Evolutionary conservation across 2,113 vertebrate species (phyloP).

Genomic region (Tachysurus vachellii): DNA sequence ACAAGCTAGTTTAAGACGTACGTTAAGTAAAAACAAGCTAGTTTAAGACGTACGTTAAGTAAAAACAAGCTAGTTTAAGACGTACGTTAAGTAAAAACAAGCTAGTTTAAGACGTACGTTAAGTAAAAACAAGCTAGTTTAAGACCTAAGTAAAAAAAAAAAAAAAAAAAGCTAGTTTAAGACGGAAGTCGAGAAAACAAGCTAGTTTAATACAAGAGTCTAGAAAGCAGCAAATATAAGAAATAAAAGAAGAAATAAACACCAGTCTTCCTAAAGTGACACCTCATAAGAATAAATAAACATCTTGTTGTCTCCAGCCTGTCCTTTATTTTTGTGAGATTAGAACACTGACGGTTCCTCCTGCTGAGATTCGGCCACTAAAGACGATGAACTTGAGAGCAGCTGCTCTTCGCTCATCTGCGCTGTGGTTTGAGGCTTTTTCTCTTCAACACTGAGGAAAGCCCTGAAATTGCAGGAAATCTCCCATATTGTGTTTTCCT

Average conservation of each 20-base stretch:
- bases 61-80: too few species aligned
- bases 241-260: neutral
- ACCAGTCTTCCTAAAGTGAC: neutral
- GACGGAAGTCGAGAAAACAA: too few species aligned
- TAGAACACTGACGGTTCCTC: neutral
- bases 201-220: neutral
- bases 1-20: too few species aligned
- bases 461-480: neutral
- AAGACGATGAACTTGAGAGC: slow-evolving; percentile 24
- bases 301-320: neutral
- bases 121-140: neutral
- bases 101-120: too few species aligned
- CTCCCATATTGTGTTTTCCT: slow-evolving; percentile 14
- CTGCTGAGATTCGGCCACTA: neutral
- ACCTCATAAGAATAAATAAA: neutral
- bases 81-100: too few species aligned
- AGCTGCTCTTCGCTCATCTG: slow-evolving; percentile 15
- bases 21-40: too few species aligned
- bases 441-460: neutral
- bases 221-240: neutral
- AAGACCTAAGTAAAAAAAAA: neutral
- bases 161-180: neutral
- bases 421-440: slow-evolving; percentile 28
- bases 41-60: too few species aligned
- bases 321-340: neutral